Percentiles rank a stretch among this genome's conserved stretches.
Conservation (phyloP, 2,113 vertebrate genomes). For the human region DNA sequence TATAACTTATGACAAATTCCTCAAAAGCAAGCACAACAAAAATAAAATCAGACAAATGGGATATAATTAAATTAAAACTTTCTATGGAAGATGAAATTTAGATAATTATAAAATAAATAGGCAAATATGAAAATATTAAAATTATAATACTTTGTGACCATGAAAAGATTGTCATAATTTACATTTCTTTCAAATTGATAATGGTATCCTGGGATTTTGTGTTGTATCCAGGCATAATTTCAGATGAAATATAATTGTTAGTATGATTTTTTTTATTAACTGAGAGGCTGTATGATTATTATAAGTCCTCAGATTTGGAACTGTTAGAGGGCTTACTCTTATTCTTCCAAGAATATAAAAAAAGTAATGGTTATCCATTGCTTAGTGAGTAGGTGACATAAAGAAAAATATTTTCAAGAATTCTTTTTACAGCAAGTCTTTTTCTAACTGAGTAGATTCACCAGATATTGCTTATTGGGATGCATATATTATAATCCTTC, state of each 20-base stretch:
- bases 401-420: accelerated
- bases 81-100: neutral
- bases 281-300: neutral
- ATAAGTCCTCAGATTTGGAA: neutral
- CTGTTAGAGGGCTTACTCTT: neutral
- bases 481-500: neutral
- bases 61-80: neutral
- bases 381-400: neutral
- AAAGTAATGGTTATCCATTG: neutral
- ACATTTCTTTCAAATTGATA: neutral
- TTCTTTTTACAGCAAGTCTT: neutral
- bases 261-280: neutral
- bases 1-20: too few relatives aligned
- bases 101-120: neutral
- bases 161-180: neutral
- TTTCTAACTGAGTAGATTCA: neutral
- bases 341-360: neutral
- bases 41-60: too few relatives aligned
- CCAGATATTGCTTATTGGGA: neutral
- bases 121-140: neutral
- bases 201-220: neutral
- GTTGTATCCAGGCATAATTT: neutral
- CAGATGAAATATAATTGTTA: neutral
- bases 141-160: neutral
- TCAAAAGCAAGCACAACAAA: too few relatives aligned